These are phyloP conservation scores for Bilobella aurantiaca DNA, from an alignment of 1,140 invertebrate genomes.

Conservation along the genomic window DNA sequence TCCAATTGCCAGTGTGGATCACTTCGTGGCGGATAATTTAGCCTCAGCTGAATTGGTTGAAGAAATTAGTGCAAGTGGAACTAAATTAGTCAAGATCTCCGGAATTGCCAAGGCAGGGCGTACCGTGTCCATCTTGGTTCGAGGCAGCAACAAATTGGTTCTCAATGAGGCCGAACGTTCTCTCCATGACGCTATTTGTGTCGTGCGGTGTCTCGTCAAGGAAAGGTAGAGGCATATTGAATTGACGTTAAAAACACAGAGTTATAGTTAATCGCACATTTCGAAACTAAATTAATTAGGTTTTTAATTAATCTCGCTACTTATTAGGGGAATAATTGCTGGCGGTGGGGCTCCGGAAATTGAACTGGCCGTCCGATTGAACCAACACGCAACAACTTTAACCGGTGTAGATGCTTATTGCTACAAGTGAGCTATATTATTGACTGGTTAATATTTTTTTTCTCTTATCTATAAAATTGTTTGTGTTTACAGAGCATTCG, in stretches of 20 bases:
- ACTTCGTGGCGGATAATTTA: constrained; percentile 85
- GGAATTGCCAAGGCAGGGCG: constrained; percentile 78
- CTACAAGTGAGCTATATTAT: constrained; percentile 43
- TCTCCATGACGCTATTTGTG: constrained; percentile 95
- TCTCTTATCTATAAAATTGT: not conserved
- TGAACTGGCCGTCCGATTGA: constrained; percentile 76
- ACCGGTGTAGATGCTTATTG: constrained; percentile 91
- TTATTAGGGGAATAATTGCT: constrained; percentile 63
- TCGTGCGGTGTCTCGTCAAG: constrained; percentile 92
- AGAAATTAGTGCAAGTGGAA: constrained; percentile 78
- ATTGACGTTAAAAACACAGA: too few species aligned
- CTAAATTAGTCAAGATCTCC: constrained; percentile 89
- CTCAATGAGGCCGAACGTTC: constrained; percentile 90
- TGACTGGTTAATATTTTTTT: constrained; percentile 33
- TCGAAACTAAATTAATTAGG: too few species aligned
- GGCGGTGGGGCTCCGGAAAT: constrained; percentile 97
- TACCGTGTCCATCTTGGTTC: constrained; percentile 85
- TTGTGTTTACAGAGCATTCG: constrained; percentile 60
- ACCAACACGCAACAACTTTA: constrained; percentile 67
- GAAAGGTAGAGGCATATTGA: constrained; percentile 58
- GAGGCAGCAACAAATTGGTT: constrained; percentile 95
- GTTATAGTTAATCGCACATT: too few species aligned
- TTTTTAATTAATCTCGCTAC: constrained; percentile 20
- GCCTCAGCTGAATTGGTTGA: constrained; percentile 88
- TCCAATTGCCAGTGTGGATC: constrained; percentile 96